These are phyloP conservation scores for Microtus montanus DNA, from an alignment of 2,113 vertebrate species.

Conservation along the genomic window DNA sequence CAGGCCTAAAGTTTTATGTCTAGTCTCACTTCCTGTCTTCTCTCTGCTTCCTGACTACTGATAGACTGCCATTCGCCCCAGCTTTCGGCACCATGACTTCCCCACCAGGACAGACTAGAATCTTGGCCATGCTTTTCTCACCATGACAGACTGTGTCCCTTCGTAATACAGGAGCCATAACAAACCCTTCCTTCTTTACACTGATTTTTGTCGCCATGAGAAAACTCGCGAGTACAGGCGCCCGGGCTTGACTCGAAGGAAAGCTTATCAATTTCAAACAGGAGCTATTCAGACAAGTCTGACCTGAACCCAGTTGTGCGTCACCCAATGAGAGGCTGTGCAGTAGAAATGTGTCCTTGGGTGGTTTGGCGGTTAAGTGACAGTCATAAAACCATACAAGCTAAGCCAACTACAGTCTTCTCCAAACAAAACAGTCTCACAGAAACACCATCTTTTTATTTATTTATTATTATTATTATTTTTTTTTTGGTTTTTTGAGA, in stretches of 20 bases:
- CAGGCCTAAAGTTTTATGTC: background rate
- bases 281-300: background rate
- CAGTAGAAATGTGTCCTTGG: background rate
- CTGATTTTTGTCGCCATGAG: background rate
- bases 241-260: background rate
- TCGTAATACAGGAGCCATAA: background rate
- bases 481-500: no score
- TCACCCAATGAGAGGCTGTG: background rate
- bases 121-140: background rate
- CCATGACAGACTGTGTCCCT: no score
- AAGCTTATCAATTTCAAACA: background rate
- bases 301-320: background rate
- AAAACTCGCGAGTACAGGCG: background rate
- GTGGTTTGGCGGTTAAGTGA: background rate
- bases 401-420: background rate
- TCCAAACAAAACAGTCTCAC: background rate
- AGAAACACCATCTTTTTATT: no score
- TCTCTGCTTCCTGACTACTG: background rate
- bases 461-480: no score
- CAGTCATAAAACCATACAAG: background rate
- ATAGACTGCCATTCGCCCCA: background rate
- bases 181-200: background rate
- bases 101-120: background rate
- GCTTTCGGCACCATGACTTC: background rate
- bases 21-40: background rate